Evolutionary conservation across 64 coral and sea anemone species (phyloP), one percentile per base, ranked within the genome.

Genomic region (Dendrophyllia cribrosa): DNA sequence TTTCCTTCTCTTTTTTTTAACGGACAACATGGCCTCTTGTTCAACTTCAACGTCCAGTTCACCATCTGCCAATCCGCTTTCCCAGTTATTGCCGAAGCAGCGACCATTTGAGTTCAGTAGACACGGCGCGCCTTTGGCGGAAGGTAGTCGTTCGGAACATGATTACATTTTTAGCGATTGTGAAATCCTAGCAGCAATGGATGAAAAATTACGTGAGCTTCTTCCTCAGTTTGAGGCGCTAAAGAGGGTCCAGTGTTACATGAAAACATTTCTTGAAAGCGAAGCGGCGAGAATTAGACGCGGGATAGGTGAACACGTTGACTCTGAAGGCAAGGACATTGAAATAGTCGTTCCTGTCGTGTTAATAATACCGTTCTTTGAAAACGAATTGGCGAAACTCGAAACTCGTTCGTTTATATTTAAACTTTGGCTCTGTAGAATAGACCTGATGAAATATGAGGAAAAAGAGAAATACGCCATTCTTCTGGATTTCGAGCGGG

Each of bases 401-500:
- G 79, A 82, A 65, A 16, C 47, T 61, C 59, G 59, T 21, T 82
- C 79, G 7, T 65, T 82, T 23, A 20, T 65, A 25, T 62, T 34
- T 34, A 82, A 82, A 47, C 21, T 82, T 44, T 82, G 79, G 79
- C 17, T 64, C 6, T 59, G 59, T 44, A 65, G 59, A 82, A 82
- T 82, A 64, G 26, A 62, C 7, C 34, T 82, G 3, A 63, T 8
- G 47, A 48, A 59, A 48, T 9, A 49, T n/a, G 14, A 64, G 19
- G 17, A 59, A 65, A 5, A 66, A 2, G 26, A 19, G 14, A 65
- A 44, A 19, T 82, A 82, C 59, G 43, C 43, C 5, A 47, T 16
- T 46, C 24, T 81, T 43, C 77, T 17, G 23, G 59, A 82, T 82
- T 45, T 82, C 10, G 59, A 82, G 17, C 58, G 17, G 5, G 59